Percentiles rank a stretch among this genome's conserved stretches.
Conservation (phyloP, 1,140 invertebrate species). For the Scaptodrosophila lebanonensis region DNA sequence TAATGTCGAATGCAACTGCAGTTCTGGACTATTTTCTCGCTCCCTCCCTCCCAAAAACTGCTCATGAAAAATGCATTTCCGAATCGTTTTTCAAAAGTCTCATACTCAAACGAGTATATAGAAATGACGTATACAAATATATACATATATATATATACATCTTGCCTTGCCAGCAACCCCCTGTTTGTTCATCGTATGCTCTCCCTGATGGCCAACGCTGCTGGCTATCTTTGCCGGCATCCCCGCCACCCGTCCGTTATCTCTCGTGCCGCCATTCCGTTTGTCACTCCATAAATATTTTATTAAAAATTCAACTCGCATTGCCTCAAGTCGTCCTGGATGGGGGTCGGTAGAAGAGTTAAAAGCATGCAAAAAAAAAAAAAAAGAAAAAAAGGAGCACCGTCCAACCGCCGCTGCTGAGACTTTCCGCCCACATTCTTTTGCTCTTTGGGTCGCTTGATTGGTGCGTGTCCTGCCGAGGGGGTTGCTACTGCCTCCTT, state of each 20-base stretch:
- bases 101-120: too few relatives aligned
- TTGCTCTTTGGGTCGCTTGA: conserved; percentile 14
- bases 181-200: not conserved
- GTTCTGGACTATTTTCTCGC: too few relatives aligned
- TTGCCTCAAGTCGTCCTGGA: conserved; percentile 9
- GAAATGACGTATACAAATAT: too few relatives aligned
- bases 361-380: conserved; percentile 1
- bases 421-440: not conserved
- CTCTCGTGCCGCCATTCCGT: conserved; percentile 1
- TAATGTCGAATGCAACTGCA: too few relatives aligned
- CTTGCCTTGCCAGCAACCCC: too few relatives aligned
- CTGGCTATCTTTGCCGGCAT: conserved; percentile 22
- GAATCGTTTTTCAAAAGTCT: too few relatives aligned
- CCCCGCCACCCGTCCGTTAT: conserved; percentile 17
- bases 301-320: conserved; percentile 31
- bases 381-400: not conserved
- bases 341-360: too few relatives aligned
- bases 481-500: not conserved
- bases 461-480: conserved; percentile 12
- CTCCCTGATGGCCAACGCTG: conserved; percentile 13
- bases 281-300: conserved; percentile 34
- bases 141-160: too few relatives aligned
- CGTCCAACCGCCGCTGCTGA: not conserved
- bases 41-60: too few relatives aligned
- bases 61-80: conserved; percentile 41